A percentile compares a stretch with the other conserved stretches of the same genome.
Evolutionary conservation across 2,888 invertebrate genomes (phyloP).

Genomic region (Saturnia pavonia): DNA sequence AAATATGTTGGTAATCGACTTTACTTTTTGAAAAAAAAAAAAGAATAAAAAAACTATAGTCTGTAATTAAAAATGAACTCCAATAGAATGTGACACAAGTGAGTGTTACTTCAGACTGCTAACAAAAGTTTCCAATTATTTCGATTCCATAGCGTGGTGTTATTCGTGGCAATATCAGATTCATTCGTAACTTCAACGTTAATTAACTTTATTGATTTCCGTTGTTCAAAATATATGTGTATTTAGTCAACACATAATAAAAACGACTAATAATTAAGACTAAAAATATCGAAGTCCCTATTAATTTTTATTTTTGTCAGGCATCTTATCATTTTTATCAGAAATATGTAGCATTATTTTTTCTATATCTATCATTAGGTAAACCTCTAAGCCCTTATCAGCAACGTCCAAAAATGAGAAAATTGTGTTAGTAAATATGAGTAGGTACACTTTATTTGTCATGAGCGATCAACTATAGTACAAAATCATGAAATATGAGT

Average conservation of each 20-base stretch:
- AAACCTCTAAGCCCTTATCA: too few relatives aligned
- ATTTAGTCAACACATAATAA: neutral
- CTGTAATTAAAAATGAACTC: constrained; percentile 40
- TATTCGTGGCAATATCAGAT: constrained; percentile 33
- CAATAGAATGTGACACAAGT: constrained; percentile 31
- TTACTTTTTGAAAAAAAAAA: neutral
- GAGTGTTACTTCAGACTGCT: constrained; percentile 38
- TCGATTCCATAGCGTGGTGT: constrained; percentile 26
- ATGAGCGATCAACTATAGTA: too few relatives aligned
- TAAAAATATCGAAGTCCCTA: too few relatives aligned
- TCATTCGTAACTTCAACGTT: constrained; percentile 40
- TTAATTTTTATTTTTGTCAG: too few relatives aligned
- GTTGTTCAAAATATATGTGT: constrained; percentile 8
- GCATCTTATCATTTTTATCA: too few relatives aligned
- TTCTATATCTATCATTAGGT: too few relatives aligned
- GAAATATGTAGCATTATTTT: too few relatives aligned
- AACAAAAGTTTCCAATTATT: constrained; percentile 57
- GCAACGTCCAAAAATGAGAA: too few relatives aligned
- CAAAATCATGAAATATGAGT: too few relatives aligned
- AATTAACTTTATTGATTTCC: constrained; percentile 35
- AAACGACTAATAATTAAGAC: too few relatives aligned
- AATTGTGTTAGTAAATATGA: too few relatives aligned
- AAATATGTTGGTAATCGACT: neutral
- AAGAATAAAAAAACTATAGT: constrained; percentile 22
- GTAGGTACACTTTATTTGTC: too few relatives aligned